phyloP scores from a whole-genome alignment of 2,797 vertebrate genomes.

The Synanceia verrucosa region DNA sequence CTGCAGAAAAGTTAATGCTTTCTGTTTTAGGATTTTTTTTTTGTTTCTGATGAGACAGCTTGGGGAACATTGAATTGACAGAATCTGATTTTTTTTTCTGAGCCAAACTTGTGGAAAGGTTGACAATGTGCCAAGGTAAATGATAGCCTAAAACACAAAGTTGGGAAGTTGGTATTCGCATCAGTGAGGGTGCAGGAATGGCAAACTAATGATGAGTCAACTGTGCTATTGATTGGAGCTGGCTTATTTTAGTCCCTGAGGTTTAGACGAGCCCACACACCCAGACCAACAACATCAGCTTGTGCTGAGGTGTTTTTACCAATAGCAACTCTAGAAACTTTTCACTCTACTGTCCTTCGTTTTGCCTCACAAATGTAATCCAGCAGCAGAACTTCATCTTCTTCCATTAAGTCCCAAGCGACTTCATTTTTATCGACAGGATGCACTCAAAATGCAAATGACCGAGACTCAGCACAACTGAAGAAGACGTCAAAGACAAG shows the following conservation, averaged over 20 bases:
- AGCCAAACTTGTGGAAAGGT: slow-evolving; percentile 23
- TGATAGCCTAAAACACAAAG: slow-evolving; percentile 20
- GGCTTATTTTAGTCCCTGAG: slow-evolving; percentile 42
- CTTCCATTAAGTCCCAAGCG: slow-evolving; percentile 57
- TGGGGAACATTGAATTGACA: slow-evolving; percentile 41
- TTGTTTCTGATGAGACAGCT: slow-evolving; percentile 48
- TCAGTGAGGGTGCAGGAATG: slow-evolving; percentile 30
- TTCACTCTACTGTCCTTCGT: not conserved
- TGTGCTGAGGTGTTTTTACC: slow-evolving; percentile 22
- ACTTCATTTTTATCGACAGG: slow-evolving; percentile 50
- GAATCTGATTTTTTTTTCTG: slow-evolving; percentile 14
- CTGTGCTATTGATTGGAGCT: slow-evolving; percentile 50
- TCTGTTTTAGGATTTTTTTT: slow-evolving; percentile 33
- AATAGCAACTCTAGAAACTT: slow-evolving; percentile 32
- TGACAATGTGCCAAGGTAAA: slow-evolving; percentile 30
- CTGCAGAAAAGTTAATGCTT: slow-evolving; percentile 35
- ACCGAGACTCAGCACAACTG: not conserved
- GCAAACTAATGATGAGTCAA: slow-evolving; percentile 50
- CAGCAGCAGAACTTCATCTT: slow-evolving; percentile 34
- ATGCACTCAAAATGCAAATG: slow-evolving; percentile 73
- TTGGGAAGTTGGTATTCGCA: slow-evolving; percentile 32
- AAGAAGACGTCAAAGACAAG: slow-evolving; percentile 4
- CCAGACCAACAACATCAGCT: slow-evolving; percentile 11
- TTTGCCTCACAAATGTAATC: slow-evolving; percentile 37
- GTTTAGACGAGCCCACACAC: slow-evolving; percentile 33